Evolutionary conservation across 2,113 vertebrate species (phyloP), one percentile per base, ranked within the genome.

Genomic region (Vulpes vulpes): DNA sequence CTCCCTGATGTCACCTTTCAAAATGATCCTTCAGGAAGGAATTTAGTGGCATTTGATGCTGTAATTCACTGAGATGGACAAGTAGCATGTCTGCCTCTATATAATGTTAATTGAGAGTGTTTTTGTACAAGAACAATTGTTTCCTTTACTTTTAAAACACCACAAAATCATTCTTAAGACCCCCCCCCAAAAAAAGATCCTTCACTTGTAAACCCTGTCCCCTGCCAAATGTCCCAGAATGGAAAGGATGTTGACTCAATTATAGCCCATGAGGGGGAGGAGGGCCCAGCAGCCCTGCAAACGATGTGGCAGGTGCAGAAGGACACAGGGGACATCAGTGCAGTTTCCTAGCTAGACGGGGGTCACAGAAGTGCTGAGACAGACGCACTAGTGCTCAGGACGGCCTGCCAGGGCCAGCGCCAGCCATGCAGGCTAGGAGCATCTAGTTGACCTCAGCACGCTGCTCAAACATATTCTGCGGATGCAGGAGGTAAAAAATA

Each of bases 401-500:
- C 0, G 0, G 84, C 20, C 17, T 64, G 30, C 20, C 2, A 32
- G 53, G n/a, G 35, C 64, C 14, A 14, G 83, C 0, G 0, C 12
- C 20, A 4, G 23, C 30, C 32, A 20, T 0, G 8, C 14, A 2
- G 78, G 73, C 73, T 57, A 11, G 12, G 59, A 59, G 53, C 20
- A 30, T 15, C 22, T 2, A 0, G 35, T 16, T 49, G 27, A 60
- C 15, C 35, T 30, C n/a, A 32, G 67, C 5, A 76, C 25, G 23
- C 19, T 27, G 10, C 90, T 86, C 15, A 19, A 59, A 20, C 20
- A 17, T 22, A 67, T 55, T 87, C 38, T 38, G 15, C 10, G 32
- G 30, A 10, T 11, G 27, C 51, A 9, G 11, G 43, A 76, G 4
- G 51, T 35, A 25, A 55, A 43, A 78, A 62, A 9, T 17, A 51